Conservation (phyloP, 64 coral and sea anemone species). For the Acropora yongei region DNA sequence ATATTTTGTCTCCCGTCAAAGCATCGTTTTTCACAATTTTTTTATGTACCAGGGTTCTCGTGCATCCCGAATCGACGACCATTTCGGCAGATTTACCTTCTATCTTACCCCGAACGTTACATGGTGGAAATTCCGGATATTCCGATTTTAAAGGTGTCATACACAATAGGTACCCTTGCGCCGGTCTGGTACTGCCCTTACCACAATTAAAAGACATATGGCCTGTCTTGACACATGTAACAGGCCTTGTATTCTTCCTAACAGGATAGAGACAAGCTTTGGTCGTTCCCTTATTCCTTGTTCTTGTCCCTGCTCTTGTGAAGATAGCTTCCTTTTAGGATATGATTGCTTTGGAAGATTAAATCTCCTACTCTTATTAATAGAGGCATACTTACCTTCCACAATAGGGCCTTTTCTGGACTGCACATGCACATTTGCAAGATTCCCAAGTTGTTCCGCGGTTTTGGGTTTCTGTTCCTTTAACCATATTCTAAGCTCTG, state of each 20-base stretch:
- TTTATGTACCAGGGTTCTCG: not conserved
- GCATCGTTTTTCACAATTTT: not conserved
- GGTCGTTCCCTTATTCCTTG: too few species aligned
- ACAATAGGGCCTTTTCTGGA: conserved; percentile 22
- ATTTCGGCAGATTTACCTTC: conserved; percentile 1
- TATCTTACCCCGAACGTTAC: not conserved
- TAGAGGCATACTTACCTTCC: too few species aligned
- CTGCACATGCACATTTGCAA: too few species aligned
- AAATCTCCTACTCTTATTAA: too few species aligned
- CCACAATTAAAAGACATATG: conserved; percentile 16
- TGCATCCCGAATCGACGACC: conserved; percentile 15
- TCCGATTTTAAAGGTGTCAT: conserved; percentile 6
- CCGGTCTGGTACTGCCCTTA: not conserved
- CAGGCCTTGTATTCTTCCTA: not conserved
- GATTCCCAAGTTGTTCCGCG: not conserved
- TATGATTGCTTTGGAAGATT: too few species aligned
- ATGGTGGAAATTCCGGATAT: not conserved
- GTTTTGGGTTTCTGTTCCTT: conserved; percentile 23
- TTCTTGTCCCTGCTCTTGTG: too few species aligned
- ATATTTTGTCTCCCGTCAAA: not conserved
- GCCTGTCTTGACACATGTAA: not conserved
- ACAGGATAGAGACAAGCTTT: not conserved
- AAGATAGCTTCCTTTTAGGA: too few species aligned
- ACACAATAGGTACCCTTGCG: not conserved
- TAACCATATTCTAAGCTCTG: conserved; percentile 5